Evolutionary conservation across 2,888 invertebrate species (phyloP), one percentile per base, ranked within the genome.

Genomic region (Apodemia mormo): DNA sequence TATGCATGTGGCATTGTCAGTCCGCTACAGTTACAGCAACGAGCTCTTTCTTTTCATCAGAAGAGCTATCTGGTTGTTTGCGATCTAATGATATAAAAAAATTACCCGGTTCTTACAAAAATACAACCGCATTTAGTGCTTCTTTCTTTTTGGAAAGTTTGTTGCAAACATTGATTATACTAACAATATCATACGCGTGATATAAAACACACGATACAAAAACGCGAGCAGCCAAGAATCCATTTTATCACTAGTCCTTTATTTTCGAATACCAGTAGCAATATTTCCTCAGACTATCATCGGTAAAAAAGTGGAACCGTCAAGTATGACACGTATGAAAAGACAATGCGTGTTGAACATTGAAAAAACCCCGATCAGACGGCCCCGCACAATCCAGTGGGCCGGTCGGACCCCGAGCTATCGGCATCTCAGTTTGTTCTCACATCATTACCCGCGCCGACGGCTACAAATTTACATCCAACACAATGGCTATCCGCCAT

Each of bases 361-460:
- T 65, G 68, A 72, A 73, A 75, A 70, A 72, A 71, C 68, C 64
- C 58, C 67, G 72, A 73, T 72, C 74, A 70, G 70, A 70, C 43
- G 40, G 56, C 68, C 66, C 71, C 72, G 73, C 73, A 72, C 73
- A 70, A 69, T 68, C 74, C 71, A 69, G 73, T 69, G 73, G 73
- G 70, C 71, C 71, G 72, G 70, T 71, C 43, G 43, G 43, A 43
- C 43, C 73, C 74, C 72, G 56, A 73, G 75, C 73, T 78, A 74
- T 76, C 77, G 85, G 88, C 89, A 92, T 92, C 92, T 91, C 90
- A 91, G 92, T 92, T 90, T 92, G 92, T 93, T 93, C 93, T 93
- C 93, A 93, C 93, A 93, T 93, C 93, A 93, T 93, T 93, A 93
- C 92, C 92, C 92, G 89, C 92, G 92, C 93, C 92, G 92, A 92